Evolutionary conservation across 2,113 vertebrate genomes (phyloP).

Genomic region (Arenaria interpres): DNA sequence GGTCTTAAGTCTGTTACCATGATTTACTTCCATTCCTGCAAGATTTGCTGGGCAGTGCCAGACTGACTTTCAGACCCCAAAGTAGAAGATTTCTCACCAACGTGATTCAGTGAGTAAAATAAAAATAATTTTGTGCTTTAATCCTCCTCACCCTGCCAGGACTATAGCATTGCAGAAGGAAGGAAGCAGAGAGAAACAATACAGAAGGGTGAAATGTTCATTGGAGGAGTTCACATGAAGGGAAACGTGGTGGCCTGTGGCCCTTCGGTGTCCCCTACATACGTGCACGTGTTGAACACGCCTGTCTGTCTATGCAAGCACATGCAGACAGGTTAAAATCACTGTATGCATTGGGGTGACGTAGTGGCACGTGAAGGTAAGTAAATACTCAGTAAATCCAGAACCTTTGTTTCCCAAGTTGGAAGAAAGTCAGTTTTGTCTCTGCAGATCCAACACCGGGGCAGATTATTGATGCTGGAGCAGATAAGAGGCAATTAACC

Average conservation of each 20-base stretch:
- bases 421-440: background rate
- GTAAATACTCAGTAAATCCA: background rate
- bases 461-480: background rate
- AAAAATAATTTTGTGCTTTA: background rate
- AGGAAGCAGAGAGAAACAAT: background rate
- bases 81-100: background rate
- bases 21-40: background rate
- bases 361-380: background rate
- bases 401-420: background rate
- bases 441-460: background rate
- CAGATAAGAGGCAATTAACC: background rate
- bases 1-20: background rate
- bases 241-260: background rate
- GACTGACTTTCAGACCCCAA: background rate
- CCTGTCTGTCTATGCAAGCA: background rate
- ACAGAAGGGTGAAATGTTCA: background rate
- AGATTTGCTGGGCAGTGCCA: background rate
- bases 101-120: background rate
- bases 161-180: background rate
- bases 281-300: accelerated
- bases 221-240: background rate
- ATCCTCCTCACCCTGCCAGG: background rate
- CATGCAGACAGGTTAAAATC: background rate
- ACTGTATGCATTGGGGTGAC: accelerated
- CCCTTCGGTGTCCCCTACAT: background rate